phyloP scores from a whole-genome alignment of 2,888 invertebrate genomes.

The Ectemnius lituratus region DNA sequence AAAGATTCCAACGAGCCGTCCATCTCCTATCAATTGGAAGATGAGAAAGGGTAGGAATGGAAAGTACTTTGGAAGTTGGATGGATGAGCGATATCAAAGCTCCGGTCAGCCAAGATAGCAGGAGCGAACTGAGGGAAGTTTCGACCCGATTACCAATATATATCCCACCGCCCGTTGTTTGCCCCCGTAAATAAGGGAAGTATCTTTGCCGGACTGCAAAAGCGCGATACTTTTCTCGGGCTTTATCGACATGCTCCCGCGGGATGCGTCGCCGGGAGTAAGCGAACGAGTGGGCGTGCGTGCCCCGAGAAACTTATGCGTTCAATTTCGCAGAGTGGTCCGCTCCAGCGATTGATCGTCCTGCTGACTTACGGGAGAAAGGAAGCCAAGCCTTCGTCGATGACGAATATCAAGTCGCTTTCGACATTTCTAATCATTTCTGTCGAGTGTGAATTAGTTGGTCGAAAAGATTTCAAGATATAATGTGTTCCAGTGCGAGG shows the following conservation, averaged over 20 bases:
- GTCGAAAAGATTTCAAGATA: no score
- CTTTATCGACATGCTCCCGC: slow-evolving; percentile 6
- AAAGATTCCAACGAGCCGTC: no score
- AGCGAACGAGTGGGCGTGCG: slow-evolving; percentile 22
- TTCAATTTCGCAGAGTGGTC: slow-evolving; percentile 67
- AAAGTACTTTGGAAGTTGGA: no score
- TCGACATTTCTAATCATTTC: slow-evolving; percentile 31
- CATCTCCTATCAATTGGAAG: no score
- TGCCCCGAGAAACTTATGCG: slow-evolving; percentile 55
- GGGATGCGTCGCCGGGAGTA: neutral
- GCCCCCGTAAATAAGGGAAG: slow-evolving; percentile 47
- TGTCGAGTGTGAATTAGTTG: neutral
- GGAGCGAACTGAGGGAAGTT: neutral
- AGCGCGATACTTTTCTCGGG: slow-evolving; percentile 35
- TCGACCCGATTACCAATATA: slow-evolving; percentile 26
- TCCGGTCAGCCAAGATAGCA: no score
- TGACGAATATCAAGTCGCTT: slow-evolving; percentile 12
- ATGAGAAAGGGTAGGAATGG: no score
- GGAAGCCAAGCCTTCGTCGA: slow-evolving; percentile 56
- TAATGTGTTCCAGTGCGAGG: no score
- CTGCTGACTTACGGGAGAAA: slow-evolving; percentile 50
- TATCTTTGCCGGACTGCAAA: slow-evolving; percentile 31
- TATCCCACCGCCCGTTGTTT: neutral
- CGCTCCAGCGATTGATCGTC: slow-evolving; percentile 40
- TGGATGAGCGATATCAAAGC: no score